phyloP scores from a whole-genome alignment of 2,113 vertebrate species.

The Xerus inauris region DNA sequence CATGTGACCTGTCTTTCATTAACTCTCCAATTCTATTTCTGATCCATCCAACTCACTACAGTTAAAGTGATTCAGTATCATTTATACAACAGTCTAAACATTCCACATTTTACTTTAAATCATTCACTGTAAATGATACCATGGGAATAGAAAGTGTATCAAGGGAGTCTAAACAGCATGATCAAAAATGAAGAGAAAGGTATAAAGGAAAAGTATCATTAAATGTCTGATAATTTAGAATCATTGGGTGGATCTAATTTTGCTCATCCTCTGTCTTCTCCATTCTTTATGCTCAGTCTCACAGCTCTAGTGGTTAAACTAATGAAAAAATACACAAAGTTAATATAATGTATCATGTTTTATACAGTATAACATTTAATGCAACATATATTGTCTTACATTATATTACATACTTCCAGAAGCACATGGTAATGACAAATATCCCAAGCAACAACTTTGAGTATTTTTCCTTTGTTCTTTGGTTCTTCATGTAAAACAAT shows the following conservation, averaged over 20 bases:
- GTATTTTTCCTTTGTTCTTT: background rate
- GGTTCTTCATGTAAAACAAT: conserved; percentile 72
- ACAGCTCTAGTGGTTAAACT: background rate
- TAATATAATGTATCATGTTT: background rate
- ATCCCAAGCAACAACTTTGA: background rate
- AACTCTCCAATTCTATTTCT: background rate
- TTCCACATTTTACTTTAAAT: conserved; percentile 52
- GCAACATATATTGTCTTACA: background rate
- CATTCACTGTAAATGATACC: background rate
- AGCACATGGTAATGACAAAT: background rate
- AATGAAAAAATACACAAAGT: background rate
- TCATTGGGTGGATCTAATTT: background rate
- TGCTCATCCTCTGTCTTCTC: background rate
- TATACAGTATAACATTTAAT: background rate
- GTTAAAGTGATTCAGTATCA: conserved; percentile 1
- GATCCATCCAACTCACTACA: background rate
- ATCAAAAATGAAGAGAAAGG: background rate
- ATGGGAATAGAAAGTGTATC: background rate
- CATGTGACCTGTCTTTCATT: background rate
- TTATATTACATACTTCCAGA: background rate
- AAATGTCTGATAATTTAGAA: background rate
- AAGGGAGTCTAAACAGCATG: background rate
- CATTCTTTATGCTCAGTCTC: background rate
- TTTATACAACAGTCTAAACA: background rate
- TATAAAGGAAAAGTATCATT: background rate